A percentile compares a stretch with the other conserved stretches of the same genome.
Conservation (phyloP, 2,113 vertebrate species). For the Misgurnus mizolepis region DNA sequence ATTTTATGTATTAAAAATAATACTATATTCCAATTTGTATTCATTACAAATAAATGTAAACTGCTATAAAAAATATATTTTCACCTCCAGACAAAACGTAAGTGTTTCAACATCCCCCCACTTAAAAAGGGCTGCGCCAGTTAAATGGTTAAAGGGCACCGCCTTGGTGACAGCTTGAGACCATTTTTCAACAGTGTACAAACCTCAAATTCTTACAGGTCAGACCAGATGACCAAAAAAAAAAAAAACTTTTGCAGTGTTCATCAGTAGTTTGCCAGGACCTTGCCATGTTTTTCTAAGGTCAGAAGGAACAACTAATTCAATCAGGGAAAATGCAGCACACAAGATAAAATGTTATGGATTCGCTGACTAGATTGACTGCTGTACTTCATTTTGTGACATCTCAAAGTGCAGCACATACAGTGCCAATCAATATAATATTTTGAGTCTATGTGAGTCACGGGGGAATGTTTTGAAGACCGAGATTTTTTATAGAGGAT, state of each 20-base stretch:
- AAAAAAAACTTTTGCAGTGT: neutral
- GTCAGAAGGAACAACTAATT: constrained; percentile 10
- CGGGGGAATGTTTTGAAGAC: neutral
- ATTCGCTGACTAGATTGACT: constrained; percentile 24
- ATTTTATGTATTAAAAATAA: no score
- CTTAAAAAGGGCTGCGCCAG: no score
- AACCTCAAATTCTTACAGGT: no score
- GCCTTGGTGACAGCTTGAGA: no score
- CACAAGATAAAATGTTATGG: constrained; percentile 20
- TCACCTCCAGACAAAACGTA: no score
- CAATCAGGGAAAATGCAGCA: neutral
- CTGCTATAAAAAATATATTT: no score
- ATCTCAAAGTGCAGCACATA: constrained; percentile 12
- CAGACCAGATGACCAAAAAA: no score
- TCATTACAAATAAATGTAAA: no score
- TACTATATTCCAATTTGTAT: no score
- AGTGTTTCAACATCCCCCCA: no score
- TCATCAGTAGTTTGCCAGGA: neutral
- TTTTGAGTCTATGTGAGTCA: constrained; percentile 6
- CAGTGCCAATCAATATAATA: neutral
- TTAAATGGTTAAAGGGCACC: no score
- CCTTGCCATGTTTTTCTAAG: neutral
- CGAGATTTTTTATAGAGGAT: neutral
- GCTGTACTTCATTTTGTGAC: constrained; percentile 17
- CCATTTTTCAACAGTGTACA: no score